Base-by-base conservation (phyloP, 2,888 invertebrate genomes). In the Falcaria lacertinaria region DNA sequence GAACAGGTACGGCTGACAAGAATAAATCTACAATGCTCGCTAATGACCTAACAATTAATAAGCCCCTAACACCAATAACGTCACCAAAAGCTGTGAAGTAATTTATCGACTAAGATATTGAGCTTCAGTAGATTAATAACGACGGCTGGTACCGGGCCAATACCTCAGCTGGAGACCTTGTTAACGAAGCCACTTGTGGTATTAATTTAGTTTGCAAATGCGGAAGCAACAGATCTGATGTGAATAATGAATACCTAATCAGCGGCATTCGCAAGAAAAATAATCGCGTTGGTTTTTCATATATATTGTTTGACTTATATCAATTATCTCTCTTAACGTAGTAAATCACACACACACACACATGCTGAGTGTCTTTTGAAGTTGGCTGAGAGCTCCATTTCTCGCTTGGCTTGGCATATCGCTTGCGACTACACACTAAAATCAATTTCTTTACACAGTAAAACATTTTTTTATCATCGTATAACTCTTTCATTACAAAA, bases 21-120 rank as follows among this genome's bases (percentile, higher is more conserved):
- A 3, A 11, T 3, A 11, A 11, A 28, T 28, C 2, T 7, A 28
- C 11, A 7, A 28, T 7, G 6, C 6, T 4, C 6, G 6, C 19
- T 11, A 28, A 28, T 28, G 28, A 11, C 11, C 28, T 28, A 11
- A 11, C 28, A 28, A 37, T 37, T 22, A 14, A 37, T 37, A 22
- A 14, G 25, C 22, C 37, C 22, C 22, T 37, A 37, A 22, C 22
- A 16, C 37, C 37, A 37, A 37, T 58, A 60, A 58, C 54, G 57
- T 53, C 51, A 62, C 52, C 58, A 54, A 64, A 50, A 57, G 50
- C 44, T 40, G 39, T 48, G 56, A 43, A 52, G 41, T 40, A 51
- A 64, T 64, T 64, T 60, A 64, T 64, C 48, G 52, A 46, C 50
- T 52, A 28, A 11, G 28, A 28, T 28, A 28, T 28, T 28, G 28